Evolutionary conservation across 1,140 invertebrate species (phyloP).

Genomic region (Cydia amplana): DNA sequence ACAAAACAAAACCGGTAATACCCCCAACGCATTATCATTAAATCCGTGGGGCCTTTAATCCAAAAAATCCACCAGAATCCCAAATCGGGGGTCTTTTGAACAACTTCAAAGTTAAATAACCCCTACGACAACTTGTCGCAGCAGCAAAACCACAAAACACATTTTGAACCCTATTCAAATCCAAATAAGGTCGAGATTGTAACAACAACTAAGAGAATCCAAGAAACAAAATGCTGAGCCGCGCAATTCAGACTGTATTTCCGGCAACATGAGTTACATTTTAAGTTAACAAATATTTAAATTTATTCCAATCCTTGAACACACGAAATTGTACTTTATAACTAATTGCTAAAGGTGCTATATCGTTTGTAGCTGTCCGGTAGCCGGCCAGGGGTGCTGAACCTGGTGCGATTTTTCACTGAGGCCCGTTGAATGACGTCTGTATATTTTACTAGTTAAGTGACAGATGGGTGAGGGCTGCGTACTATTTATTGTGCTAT

Average conservation of each 20-base stretch:
- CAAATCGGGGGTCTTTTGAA: conserved; percentile 76
- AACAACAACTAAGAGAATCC: conserved; percentile 47
- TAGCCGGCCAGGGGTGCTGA: conserved; percentile 57
- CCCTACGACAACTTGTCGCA: conserved; percentile 52
- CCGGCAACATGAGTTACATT: conserved; percentile 78
- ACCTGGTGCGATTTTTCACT: conserved; percentile 72
- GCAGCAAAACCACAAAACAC: conserved; percentile 39
- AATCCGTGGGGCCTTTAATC: conserved; percentile 77
- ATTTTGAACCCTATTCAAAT: conserved; percentile 39
- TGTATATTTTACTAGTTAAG: conserved; percentile 79
- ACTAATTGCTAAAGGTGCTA: conserved; percentile 36
- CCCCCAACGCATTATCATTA: conserved; percentile 74
- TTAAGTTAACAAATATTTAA: conserved; percentile 80
- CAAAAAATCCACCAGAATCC: conserved; percentile 76
- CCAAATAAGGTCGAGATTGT: conserved; percentile 52
- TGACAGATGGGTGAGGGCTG: conserved; percentile 76
- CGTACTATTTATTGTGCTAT: conserved; percentile 78
- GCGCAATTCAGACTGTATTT: conserved; percentile 79
- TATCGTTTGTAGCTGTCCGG: conserved; percentile 22
- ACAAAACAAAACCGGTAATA: conserved; percentile 59
- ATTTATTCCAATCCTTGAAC: conserved; percentile 66
- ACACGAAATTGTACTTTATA: conserved; percentile 57
- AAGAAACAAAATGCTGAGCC: conserved; percentile 73
- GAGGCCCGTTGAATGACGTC: conserved; percentile 72
- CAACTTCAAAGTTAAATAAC: conserved; percentile 78